phyloP scores from a whole-genome alignment of 2,888 invertebrate genomes.

The Automeris io region DNA sequence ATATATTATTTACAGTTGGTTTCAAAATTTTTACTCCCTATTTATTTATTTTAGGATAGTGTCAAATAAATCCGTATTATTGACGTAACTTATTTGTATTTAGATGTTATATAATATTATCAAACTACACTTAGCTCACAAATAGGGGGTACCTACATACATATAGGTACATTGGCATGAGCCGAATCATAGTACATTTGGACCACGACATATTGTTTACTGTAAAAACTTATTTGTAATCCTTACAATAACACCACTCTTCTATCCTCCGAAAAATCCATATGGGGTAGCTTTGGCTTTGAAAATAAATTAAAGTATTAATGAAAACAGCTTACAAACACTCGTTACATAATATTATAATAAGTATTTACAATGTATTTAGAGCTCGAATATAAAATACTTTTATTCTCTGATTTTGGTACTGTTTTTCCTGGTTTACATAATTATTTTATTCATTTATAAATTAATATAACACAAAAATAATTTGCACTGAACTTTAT shows the following conservation, averaged over 20 bases:
- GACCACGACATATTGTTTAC: constrained; percentile 11
- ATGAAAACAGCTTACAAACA: constrained; percentile 64
- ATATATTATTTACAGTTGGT: constrained; percentile 76
- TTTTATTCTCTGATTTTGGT: constrained; percentile 45
- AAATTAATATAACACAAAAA: no score
- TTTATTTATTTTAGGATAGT: constrained; percentile 55
- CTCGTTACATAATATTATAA: constrained; percentile 53
- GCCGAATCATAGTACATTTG: constrained; percentile 3
- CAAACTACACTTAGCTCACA: constrained; percentile 11
- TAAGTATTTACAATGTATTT: constrained; percentile 66
- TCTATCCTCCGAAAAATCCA: constrained; percentile 23
- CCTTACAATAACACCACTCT: constrained; percentile 19
- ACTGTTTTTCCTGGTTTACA: no score
- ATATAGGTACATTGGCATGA: neutral
- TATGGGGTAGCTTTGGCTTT: constrained; percentile 28
- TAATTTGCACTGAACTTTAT: neutral
- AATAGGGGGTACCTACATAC: constrained; percentile 7
- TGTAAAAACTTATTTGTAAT: constrained; percentile 20
- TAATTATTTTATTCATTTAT: no score
- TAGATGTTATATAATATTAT: constrained; percentile 13
- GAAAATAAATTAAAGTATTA: constrained; percentile 36
- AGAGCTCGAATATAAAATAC: constrained; percentile 42
- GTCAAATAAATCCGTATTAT: constrained; percentile 38
- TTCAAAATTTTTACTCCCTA: constrained; percentile 66
- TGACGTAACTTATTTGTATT: constrained; percentile 30